Base-by-base conservation (phyloP, 2,797 vertebrate species). In the Myripristis jacobus region DNA sequence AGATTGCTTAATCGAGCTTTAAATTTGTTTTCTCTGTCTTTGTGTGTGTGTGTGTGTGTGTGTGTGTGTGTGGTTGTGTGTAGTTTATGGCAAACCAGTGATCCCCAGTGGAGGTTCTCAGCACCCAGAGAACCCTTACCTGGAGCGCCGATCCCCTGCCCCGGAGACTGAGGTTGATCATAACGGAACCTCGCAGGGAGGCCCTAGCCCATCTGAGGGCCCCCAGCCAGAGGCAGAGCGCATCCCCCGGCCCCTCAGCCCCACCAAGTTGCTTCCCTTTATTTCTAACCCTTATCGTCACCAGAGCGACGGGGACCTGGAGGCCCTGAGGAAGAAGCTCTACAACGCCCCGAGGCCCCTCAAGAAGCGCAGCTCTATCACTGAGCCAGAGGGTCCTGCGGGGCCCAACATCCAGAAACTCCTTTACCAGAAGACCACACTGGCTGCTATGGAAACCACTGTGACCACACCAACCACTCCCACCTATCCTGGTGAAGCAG, bases 331-430 rank as follows among this genome's bases (percentile, higher is more conserved):
- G 15, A 97, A 96, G 70, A 99, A 97, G 79, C 94, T 99, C 8
- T 96, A 95, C 63, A 97, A 99, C 0, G 97, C 97, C 0, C 98
- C 98, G 0, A 83, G 98, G 12, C 97, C 98, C 0, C 89, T 99
- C 16, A 99, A 99, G 90, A 99, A 99, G 48, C 96, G 98, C n/a
- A 98, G 97, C 91, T 99, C 98, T 10, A 98, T 99, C 73, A 98
- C 98, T 0, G 98, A 99, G 80, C 97, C 98, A 0, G 98, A 99
- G 81, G 96, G 97, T 2, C 97, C 98, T 0, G 95, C 94, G 0
- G 97, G 97, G 34, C 97, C 97, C n/a, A 98, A 98, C 82, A 97
- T 99, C 66, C 97, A 99, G 92, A 99, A 98, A 81, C 95, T 99
- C 3, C 80, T 98, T n/a, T 99, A 99, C 82, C 97, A 99, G 94